Percentiles rank a stretch among this genome's conserved stretches.
Evolutionary conservation across 1,140 invertebrate genomes (phyloP).

Genomic region (Chrysomallon squamiferum): DNA sequence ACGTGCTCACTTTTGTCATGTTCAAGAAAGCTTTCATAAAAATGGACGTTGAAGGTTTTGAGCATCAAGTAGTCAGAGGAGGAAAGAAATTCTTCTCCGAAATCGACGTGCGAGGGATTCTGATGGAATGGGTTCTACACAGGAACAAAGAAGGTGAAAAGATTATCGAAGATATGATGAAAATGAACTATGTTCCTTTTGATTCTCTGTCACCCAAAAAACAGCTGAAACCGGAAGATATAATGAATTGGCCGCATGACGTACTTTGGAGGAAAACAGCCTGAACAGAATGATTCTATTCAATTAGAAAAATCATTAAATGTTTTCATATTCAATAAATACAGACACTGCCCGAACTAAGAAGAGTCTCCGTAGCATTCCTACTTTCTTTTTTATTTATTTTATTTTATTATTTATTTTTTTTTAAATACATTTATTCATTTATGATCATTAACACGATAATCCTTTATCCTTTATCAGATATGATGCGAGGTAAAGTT

Average conservation of each 20-base stretch:
- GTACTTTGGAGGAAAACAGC: slow-evolving; percentile 5
- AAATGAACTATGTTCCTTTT: not conserved
- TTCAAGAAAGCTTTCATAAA: slow-evolving; percentile 25
- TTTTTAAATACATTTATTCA: too few relatives aligned
- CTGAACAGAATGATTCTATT: too few relatives aligned
- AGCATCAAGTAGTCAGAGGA: slow-evolving; percentile 33
- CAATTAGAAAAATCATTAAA: too few relatives aligned
- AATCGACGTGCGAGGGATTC: slow-evolving; percentile 37
- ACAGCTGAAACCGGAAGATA: not conserved
- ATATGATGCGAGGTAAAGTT: too few relatives aligned
- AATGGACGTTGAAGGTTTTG: slow-evolving; percentile 46
- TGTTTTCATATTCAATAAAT: too few relatives aligned
- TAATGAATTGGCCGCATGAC: not conserved
- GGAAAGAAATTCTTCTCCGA: slow-evolving; percentile 30
- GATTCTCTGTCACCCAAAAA: too few relatives aligned
- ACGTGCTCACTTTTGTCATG: slow-evolving; percentile 27
- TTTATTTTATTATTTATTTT: too few relatives aligned
- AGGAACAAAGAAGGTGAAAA: slow-evolving; percentile 1
- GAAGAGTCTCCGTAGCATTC: too few relatives aligned
- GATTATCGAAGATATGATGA: not conserved
- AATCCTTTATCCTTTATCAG: too few relatives aligned
- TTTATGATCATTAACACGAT: too few relatives aligned
- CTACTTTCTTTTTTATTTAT: too few relatives aligned
- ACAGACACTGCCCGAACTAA: too few relatives aligned
- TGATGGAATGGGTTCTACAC: slow-evolving; percentile 51